phyloP scores from a whole-genome alignment of 2,113 vertebrate species.

The Rhinolophus ferrumequinum region DNA sequence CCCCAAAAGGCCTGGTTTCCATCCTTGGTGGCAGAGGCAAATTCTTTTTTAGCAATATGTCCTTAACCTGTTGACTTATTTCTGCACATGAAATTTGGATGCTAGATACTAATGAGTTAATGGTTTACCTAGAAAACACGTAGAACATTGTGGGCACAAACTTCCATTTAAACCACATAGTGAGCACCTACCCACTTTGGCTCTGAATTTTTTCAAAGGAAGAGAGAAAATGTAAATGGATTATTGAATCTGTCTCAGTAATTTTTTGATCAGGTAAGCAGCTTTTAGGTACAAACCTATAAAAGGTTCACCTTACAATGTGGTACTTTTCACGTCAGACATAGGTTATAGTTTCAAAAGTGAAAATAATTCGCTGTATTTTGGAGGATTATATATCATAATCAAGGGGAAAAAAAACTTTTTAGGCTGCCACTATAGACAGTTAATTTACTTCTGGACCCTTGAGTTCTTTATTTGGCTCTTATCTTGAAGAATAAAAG shows the following conservation, averaged over 20 bases:
- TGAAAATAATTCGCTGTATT: slow-evolving; percentile 19
- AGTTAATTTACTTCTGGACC: neutral
- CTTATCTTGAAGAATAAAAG: slow-evolving; percentile 4
- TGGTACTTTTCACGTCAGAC: neutral
- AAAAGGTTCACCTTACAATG: neutral
- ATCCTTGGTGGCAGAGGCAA: neutral
- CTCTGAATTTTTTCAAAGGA: neutral
- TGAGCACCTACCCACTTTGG: neutral
- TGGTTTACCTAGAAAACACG: neutral
- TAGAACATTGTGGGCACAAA: neutral
- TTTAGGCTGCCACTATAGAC: neutral
- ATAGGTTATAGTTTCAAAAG: slow-evolving; percentile 7
- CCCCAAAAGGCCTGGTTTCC: slow-evolving; percentile 2
- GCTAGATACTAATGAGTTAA: neutral
- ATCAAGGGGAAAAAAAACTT: neutral
- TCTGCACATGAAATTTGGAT: neutral
- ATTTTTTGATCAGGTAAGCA: neutral
- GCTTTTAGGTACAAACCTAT: neutral
- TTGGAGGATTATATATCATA: neutral
- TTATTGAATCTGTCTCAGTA: slow-evolving; percentile 2
- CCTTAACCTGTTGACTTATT: neutral
- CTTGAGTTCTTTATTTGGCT: neutral
- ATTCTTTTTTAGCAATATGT: neutral
- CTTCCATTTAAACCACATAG: neutral
- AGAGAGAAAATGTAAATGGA: neutral